These are phyloP conservation scores for Chrysogorgia sp. DNA, from an alignment of 92 coral and sea anemone genomes.

Conservation along the genomic window DNA sequence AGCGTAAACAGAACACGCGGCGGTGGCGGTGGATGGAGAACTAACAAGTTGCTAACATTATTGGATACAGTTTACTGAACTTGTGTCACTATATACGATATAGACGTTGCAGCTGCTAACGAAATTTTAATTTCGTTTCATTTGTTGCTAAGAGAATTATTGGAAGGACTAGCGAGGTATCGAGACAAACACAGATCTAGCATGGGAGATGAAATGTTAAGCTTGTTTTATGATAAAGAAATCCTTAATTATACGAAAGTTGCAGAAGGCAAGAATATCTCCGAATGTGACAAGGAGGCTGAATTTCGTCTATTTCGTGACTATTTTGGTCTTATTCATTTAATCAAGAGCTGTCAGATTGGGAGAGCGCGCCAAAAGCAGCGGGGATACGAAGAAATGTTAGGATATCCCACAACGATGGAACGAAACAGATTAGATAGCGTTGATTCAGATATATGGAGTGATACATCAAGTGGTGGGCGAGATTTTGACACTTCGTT, in stretches of 20 bases:
- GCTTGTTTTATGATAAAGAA: slow-evolving; percentile 90
- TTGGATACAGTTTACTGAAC: neutral
- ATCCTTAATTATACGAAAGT: slow-evolving; percentile 78
- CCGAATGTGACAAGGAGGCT: slow-evolving; percentile 79
- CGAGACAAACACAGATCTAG: neutral
- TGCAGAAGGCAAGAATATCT: slow-evolving; percentile 67
- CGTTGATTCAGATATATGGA: slow-evolving; percentile 91
- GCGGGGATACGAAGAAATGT: slow-evolving; percentile 73
- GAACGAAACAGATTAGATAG: slow-evolving; percentile 92
- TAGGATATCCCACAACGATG: slow-evolving; percentile 64
- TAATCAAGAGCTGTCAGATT: slow-evolving; percentile 86
- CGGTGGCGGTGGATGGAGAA: slow-evolving; percentile 14
- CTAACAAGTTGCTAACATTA: slow-evolving; percentile 2
- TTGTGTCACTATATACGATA: neutral
- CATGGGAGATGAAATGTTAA: slow-evolving; percentile 99
- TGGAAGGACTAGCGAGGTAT: neutral
- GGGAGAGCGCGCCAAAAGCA: slow-evolving; percentile 53
- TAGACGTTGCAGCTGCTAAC: slow-evolving; percentile 11
- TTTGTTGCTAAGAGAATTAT: neutral
- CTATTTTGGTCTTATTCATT: slow-evolving; percentile 91
- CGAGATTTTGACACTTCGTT: slow-evolving; percentile 82
- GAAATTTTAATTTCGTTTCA: neutral
- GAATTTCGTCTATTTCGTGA: slow-evolving; percentile 96
- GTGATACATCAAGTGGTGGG: slow-evolving; percentile 85
- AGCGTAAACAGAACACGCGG: slow-evolving; percentile 33